Evolutionary conservation across 1,140 invertebrate species (phyloP), one percentile per base, ranked within the genome.

Genomic region (Anastrepha ludens): DNA sequence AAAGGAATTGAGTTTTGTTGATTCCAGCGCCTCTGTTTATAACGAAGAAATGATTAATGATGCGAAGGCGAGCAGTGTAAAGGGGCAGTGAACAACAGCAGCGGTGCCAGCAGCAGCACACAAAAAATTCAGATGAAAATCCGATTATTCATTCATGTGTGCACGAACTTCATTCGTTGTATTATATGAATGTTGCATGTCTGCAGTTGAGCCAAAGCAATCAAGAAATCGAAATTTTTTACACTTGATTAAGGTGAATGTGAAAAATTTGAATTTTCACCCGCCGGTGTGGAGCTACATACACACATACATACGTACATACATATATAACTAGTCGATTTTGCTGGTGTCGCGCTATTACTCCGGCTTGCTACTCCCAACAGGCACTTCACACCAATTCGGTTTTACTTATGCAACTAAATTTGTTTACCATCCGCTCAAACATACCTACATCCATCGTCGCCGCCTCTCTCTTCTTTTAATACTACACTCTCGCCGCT

Each of bases 171-270:
- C 67, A 74, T 44, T 13, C 67, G 15, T 44, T 74, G 67, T 41
- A 74, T 74, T 74, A 47, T 55, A 55, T 55, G 50, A 8, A 55
- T 55, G 50, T 55, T 41, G 2, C 44, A 17, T 15, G 17, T 62
- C 4, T 62, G 17, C 17, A 67, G 67, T 74, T 74, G 17, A 74
- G 67, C 41, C 44, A 11, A 15, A 44, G 67, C 44, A 74, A 74
- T 74, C 67, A 74, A 74, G 67, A 17, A 74, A 74, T 74, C 67
- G 67, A 74, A 74, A 74, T 74, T 74, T 47, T 74, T 74, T 74
- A 74, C 67, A 74, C 67, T 74, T 74, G 67, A 74, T 74, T 74
- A 74, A 74, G 67, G 67, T 74, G 67, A 74, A 74, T 74, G 67
- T 74, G 67, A 74, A 74, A 74, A 74, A 74, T 74, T 74, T 74